Evolutionary conservation across 2,888 invertebrate genomes (phyloP).

Genomic region (Odontothrips loti): DNA sequence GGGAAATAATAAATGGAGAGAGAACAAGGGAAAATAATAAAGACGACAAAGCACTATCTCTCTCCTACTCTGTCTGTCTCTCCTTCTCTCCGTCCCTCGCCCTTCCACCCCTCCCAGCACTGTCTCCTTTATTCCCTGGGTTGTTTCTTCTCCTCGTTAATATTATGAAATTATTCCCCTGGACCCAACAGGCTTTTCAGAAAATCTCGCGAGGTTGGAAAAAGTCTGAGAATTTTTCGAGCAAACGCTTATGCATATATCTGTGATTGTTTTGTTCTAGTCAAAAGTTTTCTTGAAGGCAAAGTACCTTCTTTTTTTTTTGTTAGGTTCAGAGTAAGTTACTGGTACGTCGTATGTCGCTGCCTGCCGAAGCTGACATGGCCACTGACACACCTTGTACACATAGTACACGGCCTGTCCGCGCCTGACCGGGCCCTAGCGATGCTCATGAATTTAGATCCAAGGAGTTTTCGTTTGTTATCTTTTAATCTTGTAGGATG

Average conservation of each 20-base stretch:
- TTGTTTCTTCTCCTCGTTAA: neutral
- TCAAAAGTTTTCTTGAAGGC: too few species aligned
- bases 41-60: neutral
- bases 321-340: too few species aligned
- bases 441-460: conserved; percentile 25
- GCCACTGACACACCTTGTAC: neutral
- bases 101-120: neutral
- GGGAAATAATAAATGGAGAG: neutral
- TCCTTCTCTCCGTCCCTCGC: neutral
- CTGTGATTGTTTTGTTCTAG: too few species aligned
- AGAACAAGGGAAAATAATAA: neutral
- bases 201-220: too few species aligned
- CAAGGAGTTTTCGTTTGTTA: conserved; percentile 15
- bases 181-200: too few species aligned
- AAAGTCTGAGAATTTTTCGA: too few species aligned
- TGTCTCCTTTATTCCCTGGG: too few species aligned
- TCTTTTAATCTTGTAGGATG: conserved; percentile 21
- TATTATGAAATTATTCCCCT: too few species aligned
- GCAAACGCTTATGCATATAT: too few species aligned
- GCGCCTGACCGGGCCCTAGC: neutral
- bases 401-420: neutral
- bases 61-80: neutral
- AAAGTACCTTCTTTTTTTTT: too few species aligned
- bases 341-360: too few species aligned
- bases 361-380: neutral